Conservation (phyloP, 2,113 vertebrate species). For the Tenrec ecaudatus region DNA sequence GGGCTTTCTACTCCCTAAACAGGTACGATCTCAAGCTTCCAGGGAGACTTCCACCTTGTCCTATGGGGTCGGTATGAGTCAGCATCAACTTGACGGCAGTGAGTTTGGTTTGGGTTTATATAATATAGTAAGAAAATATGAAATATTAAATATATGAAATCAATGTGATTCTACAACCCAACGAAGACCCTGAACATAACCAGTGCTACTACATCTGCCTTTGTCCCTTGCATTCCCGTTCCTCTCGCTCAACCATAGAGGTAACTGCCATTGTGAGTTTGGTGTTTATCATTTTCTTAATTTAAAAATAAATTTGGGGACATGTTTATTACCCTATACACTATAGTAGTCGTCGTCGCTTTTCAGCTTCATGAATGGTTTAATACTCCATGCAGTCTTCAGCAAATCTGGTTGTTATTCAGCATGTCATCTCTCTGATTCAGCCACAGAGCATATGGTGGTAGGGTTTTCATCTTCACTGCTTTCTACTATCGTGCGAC, state of each 20-base stretch:
- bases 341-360: not conserved
- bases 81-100: too few relatives aligned
- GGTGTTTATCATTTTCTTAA: not conserved
- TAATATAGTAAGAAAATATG: slow-evolving; percentile 11
- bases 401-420: slow-evolving; percentile 24
- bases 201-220: not conserved
- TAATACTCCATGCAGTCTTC: not conserved
- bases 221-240: not conserved
- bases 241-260: not conserved
- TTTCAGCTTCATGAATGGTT: not conserved
- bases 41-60: too few relatives aligned
- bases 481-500: not conserved
- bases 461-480: slow-evolving; percentile 24
- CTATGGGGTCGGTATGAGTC: too few relatives aligned
- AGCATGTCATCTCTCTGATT: slow-evolving; percentile 7
- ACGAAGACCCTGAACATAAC: not conserved
- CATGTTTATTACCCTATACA: not conserved
- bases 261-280: not conserved
- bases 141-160: too few relatives aligned
- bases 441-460: not conserved
- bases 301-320: slow-evolving; percentile 25
- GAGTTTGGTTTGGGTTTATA: too few relatives aligned
- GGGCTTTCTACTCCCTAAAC: too few relatives aligned
- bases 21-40: too few relatives aligned
- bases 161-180: not conserved